Evolutionary conservation across 2,888 invertebrate genomes (phyloP), one percentile per base, ranked within the genome.

Genomic region (Papilio demoleus): DNA sequence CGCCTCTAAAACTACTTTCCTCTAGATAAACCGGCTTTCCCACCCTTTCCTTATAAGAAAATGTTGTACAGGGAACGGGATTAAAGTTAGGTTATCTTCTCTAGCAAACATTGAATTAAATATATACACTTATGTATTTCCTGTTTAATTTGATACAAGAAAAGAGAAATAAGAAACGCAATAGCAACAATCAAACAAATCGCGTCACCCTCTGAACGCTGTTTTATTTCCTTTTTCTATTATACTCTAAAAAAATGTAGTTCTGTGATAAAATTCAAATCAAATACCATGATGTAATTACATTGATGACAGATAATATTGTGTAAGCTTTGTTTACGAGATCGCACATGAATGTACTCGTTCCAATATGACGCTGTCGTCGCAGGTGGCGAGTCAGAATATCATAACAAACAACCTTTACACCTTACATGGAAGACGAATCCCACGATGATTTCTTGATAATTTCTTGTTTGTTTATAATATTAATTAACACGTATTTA

Each of bases 341-440:
- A 47, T 60, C n/a, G 36, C 27, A 47, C n/a, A 38, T 66, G 24
- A 24, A 47, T 42, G 45, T 59, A 65, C n/a, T 34, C 17, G 17
- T 45, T 65, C 31, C 58, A 59, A 22, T 36, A 53, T n/a, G 31
- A 22, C 27, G 53, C 17, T 62, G 17, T 34, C 47, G 22, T 12
- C 45, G 56, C 67, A 67, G 67, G 67, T 66, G 65, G 22, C 59
- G 31, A 47, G 36, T 50, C 56, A 45, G 42, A 62, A 67, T 62
- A 53, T 67, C 67, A 62, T 56, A 67, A 67, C 67, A 67, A 67
- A 50, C 59, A 12, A 58, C 42, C 45, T 27, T 6, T 58, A 4
- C 19, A 65, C 56, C 42, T 65, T 19, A 65, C 19, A 38, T 17
- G 66, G 59, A 24, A 38, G 47, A 27, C 36, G 45, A 36, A 59